Evolutionary conservation across 2,888 invertebrate species (phyloP).

Genomic region (Stenurella melanura): DNA sequence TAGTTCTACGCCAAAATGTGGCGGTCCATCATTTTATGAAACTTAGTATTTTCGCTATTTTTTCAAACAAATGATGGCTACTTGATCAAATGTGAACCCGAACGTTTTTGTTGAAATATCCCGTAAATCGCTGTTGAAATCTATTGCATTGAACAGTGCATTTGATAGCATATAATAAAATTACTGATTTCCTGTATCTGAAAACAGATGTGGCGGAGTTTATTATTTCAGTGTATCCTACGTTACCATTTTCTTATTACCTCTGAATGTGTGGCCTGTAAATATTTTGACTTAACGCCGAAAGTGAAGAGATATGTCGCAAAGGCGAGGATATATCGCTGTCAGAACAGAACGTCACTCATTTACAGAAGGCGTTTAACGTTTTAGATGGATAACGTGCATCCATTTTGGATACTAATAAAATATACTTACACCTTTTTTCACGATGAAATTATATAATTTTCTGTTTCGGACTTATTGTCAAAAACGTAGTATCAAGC

Average conservation of each 20-base stretch:
- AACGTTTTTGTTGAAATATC: background rate
- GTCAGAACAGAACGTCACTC: background rate
- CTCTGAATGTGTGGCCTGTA: slow-evolving; percentile 3
- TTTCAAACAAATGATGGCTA: too few relatives aligned
- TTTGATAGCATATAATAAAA: slow-evolving; percentile 21
- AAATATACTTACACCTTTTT: too few relatives aligned
- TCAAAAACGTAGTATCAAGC: too few relatives aligned
- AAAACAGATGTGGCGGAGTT: slow-evolving; percentile 16
- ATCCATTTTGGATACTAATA: background rate
- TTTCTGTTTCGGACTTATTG: too few relatives aligned
- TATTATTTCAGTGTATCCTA: slow-evolving; percentile 11
- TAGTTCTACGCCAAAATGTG: background rate
- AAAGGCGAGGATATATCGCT: background rate
- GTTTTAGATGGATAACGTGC: background rate
- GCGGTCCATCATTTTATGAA: too few relatives aligned
- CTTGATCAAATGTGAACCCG: background rate
- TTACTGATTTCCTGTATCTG: slow-evolving; percentile 9
- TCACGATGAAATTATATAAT: background rate
- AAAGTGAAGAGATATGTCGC: background rate
- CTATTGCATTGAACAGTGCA: background rate
- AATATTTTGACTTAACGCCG: background rate
- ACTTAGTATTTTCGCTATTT: too few relatives aligned
- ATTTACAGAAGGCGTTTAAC: background rate
- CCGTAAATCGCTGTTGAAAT: background rate
- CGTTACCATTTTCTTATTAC: background rate